Evolutionary conservation across 1,140 invertebrate genomes (phyloP), one percentile per base, ranked within the genome.

Genomic region (Elymnias hypermnestra): DNA sequence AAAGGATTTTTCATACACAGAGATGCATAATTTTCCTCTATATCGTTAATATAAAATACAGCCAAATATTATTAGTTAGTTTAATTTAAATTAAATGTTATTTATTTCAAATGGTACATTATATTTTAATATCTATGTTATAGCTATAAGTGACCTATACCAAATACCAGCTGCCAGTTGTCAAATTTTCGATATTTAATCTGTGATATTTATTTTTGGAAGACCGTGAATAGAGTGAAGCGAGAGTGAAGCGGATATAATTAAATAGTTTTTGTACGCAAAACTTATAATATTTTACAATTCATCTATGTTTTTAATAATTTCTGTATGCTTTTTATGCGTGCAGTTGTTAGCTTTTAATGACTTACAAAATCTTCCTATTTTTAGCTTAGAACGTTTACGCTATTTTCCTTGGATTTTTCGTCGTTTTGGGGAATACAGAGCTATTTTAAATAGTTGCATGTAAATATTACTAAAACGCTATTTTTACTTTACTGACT

Each of bases 191-290:
- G 21, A 2, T 5, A 22, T 8, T 1, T 8, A 22, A 25, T 57
- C 47, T 62, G 58, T 68, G 54, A 57, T 76, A 63, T 79, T 82
- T 82, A 82, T 82, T 82, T 82, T 79, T 79, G 75, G 76, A 81
- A 76, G 65, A 70, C 73, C 67, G 66, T 78, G 71, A 74, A 70
- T 64, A 56, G 69, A 75, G 69, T 66, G 55, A 64, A 67, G 67
- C 53, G 67, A 56, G 67, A 67, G 63, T 69, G 57, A 61, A 63
- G 63, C 55, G 66, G 61, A 70, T 70, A 66, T 70, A 70, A 67
- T 71, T 66, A 63, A 51, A 67, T 57, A 55, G 15, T 57, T 57
- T 57, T 62, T 67, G 61, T 67, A 67, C 67, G 67, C 55, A 70
- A 57, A 70, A 48, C 19, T 50, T 51, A 40, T 25, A n/a, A 6